Evolutionary conservation across 2,888 invertebrate species (phyloP), one percentile per base, ranked within the genome.

Genomic region (Chrysotoxum bicinctum): DNA sequence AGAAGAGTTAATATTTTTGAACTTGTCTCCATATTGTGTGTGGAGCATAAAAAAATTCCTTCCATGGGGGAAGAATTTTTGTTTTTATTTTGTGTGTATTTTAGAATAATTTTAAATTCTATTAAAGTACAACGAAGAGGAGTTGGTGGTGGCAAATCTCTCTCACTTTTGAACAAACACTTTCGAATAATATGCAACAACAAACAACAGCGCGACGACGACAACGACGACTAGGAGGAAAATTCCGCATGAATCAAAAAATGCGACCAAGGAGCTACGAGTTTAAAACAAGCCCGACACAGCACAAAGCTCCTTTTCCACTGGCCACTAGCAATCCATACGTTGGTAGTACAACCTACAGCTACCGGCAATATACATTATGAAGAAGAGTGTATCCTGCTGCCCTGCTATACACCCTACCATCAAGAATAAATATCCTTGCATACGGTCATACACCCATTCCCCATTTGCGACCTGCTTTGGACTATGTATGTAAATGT

Each of bases 281-380:
- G 21, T 19, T 35, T n/a, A 10, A 26, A 48, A 45, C 48, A 19
- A 66, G 19, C 45, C 66, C 66, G 48, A 37, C 66, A 66, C 45
- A 75, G 26, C 54, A 66, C 54, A 76, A 76, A 52, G 80, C 50
- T 66, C 32, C 35, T 75, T 80, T 75, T 70, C 23, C 66, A 84
- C 84, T 84, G 84, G 68, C 84, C 70, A 84, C 62, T 76, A 32
- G 19, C 70, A 80, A 66, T 30, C 70, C 68, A 72, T 72, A 80
- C 75, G 76, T 75, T 80, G 66, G 50, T 30, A 54, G 60, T 35
- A 48, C 52, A 66, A 74, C 78, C 83, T 43, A 74, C 60, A 62
- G 16, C 73, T 73, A 66, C 64, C 69, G 79, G 75, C 66, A 79
- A 70, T 80, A 70, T 80, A 68, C 62, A 84, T 84, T 80, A 80